Base-by-base conservation (phyloP, 2,888 invertebrate species). In the Aphodius sticticus region DNA sequence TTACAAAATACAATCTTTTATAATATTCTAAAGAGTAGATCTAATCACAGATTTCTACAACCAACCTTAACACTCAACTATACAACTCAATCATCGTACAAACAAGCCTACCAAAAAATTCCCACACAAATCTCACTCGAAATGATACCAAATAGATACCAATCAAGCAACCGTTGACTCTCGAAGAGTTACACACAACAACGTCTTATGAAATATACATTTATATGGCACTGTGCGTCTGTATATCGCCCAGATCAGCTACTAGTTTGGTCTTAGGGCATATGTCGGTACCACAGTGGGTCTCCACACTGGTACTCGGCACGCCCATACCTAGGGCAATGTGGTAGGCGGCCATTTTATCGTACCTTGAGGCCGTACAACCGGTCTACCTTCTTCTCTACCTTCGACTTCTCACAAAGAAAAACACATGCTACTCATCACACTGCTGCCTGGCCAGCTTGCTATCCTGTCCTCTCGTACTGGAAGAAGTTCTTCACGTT, bases 241-340 rank as follows among this genome's bases (percentile, higher is more conserved):
- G 37, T 74, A 74, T 74, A 35, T 16, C 74, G 74, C 26, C 35
- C 26, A 74, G 37, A 74, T 74, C 74, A 74, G 74, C 74, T 78
- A 78, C 78, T 36, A 70, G 69, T 77, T 77, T 35, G 69, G 69
- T 69, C 69, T 16, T 35, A n/a, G 53, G 70, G 69, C 76, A 76
- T 69, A 69, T 70, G 78, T 79, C 75, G 75, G 82, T 79, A 78
- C 79, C 82, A 81, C 79, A 80, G 81, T 83, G 82, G 82, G 83
- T 84, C 70, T 53, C 69, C 69, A 69, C 70, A 72, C 74, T 37
- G 78, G 69, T 75, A 53, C 53, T 70, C 76, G 83, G 81, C 80
- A 83, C 85, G 85, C 85, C 85, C 85, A 84, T 84, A 83, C 85
- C 85, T 80, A 83, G 81, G 85, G 85, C 85, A 82, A 83, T 85